These are phyloP conservation scores for Poecilia wingei DNA, from an alignment of 2,797 vertebrate species.

Conservation along the genomic window DNA sequence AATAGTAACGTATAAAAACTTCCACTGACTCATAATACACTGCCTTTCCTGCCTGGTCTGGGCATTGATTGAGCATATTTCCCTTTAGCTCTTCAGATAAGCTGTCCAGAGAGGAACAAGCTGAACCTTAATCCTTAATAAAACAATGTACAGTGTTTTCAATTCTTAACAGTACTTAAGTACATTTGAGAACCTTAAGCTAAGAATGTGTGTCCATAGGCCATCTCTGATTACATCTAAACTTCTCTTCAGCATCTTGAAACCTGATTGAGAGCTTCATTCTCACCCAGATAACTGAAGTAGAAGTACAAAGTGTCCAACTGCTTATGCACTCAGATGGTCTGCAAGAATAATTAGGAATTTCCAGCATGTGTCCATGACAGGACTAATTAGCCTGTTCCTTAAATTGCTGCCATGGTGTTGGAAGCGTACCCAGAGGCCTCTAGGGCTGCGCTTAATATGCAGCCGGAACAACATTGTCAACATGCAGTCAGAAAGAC, in stretches of 20 bases:
- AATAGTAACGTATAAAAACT: background rate
- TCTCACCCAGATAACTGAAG: background rate
- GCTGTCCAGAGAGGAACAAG: no score
- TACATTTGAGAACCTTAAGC: background rate
- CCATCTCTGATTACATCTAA: background rate
- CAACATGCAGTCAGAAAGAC: conserved; percentile 56
- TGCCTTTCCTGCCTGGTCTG: background rate
- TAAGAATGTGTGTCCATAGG: background rate
- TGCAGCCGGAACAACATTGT: conserved; percentile 53
- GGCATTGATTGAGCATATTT: background rate
- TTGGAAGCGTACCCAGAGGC: conserved; percentile 17
- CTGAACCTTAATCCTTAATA: background rate
- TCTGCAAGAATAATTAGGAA: conserved; percentile 74
- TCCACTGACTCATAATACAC: background rate
- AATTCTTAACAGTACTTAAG: background rate
- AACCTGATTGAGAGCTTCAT: background rate
- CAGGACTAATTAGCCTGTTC: conserved; percentile 78
- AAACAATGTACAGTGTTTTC: background rate
- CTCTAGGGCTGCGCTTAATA: conserved; percentile 53
- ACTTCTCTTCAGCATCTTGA: background rate
- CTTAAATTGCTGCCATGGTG: conserved; percentile 48
- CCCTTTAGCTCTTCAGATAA: background rate
- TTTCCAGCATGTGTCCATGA: conserved; percentile 80
- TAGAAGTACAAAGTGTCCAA: conserved; percentile 27
- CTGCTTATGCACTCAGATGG: conserved; percentile 69